phyloP scores from a whole-genome alignment of 2,888 invertebrate genomes.

The Cheiracanthium punctorium region DNA sequence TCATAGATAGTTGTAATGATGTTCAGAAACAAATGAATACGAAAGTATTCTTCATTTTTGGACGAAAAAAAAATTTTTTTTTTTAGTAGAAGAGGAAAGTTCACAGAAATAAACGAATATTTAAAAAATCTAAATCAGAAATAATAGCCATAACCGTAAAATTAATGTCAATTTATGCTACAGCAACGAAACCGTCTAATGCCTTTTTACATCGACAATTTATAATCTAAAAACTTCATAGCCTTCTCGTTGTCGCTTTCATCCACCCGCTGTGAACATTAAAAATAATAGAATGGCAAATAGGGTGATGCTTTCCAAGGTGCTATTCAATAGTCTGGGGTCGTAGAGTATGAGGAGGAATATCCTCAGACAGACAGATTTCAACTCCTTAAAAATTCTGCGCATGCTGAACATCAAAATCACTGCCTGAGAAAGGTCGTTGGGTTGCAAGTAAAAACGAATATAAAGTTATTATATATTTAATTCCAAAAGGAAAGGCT shows the following conservation, averaged over 20 bases:
- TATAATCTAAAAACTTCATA: constrained; percentile 43
- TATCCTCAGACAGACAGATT: background rate
- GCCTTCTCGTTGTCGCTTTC: background rate
- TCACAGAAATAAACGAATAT: no score
- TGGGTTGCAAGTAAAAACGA: background rate
- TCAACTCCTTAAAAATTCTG: background rate
- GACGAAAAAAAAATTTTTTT: no score
- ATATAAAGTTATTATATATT: background rate
- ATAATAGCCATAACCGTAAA: background rate
- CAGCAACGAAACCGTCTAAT: background rate
- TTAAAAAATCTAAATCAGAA: background rate
- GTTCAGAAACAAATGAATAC: no score
- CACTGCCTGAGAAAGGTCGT: background rate
- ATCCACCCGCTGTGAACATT: background rate
- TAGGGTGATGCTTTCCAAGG: constrained; percentile 27
- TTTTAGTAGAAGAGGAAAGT: no score
- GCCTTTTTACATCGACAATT: background rate
- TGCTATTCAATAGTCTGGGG: background rate
- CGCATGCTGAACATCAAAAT: background rate
- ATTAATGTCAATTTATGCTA: background rate
- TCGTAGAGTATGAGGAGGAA: background rate
- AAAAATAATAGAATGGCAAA: constrained; percentile 25
- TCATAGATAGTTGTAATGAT: no score
- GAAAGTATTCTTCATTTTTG: no score
- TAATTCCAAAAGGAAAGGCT: background rate